Evolutionary conservation across 2,113 vertebrate genomes (phyloP), one percentile per base, ranked within the genome.

Genomic region (Gymnocephalus cernua): DNA sequence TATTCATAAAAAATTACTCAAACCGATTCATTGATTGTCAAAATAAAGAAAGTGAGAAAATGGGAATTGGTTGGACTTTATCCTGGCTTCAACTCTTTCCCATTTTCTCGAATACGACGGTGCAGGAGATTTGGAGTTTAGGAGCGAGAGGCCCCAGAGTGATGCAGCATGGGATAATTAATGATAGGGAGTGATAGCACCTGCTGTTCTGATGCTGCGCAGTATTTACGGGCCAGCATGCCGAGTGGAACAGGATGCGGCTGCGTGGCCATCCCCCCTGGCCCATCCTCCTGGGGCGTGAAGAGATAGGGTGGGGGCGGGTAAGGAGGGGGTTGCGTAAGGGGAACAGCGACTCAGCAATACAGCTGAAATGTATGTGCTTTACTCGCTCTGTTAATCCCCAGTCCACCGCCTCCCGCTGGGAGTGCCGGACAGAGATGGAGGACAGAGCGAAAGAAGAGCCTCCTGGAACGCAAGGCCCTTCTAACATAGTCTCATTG

Each of bases 161-260:
- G 85, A 93, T 92, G 86, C 87, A 83, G 85, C 66, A 68, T 38
- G 84, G 85, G 80, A 93, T 93, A 92, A 94, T 93, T 93, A 92
- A 94, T 92, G 91, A 92, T 90, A 74, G 86, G 78, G 78, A 89
- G 83, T 75, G 92, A 91, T 89, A 80, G 91, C 85, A 91, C 91
- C 92, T 93, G 93, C 92, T 93, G 91, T 93, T 92, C 90, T 75
- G 85, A 89, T 80, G 86, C 86, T 86, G 82, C 62, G 68, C 77
- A 57, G 84, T 93, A 90, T 94, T 94, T 93, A 93, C 57, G 80
- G 90, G 82, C 70, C 83, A 88, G 86, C 84, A 64, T 79, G 86
- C 80, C 45, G 77, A 91, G 86, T 45, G 65, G 86, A 92, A 87
- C 81, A 38, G 82, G 89, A 90, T 86, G 83, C 15, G 77, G 65